Evolutionary conservation across 2,888 invertebrate species (phyloP).

Genomic region (Aromia moschata): DNA sequence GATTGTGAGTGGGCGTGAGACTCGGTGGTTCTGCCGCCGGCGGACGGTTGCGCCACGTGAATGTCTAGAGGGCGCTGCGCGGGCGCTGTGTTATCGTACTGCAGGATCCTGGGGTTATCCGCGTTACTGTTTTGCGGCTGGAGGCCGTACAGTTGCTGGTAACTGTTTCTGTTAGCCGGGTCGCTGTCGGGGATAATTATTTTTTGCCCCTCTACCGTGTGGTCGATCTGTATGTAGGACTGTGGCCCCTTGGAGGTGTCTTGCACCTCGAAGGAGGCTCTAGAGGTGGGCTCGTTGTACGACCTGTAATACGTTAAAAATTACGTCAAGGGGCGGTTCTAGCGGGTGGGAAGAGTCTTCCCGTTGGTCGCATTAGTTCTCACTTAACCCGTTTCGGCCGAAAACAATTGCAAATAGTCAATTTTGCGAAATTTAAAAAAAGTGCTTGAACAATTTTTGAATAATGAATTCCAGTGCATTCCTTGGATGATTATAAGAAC

Average conservation of each 20-base stretch:
- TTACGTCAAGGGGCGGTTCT: too few relatives aligned
- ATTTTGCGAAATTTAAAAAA: too few relatives aligned
- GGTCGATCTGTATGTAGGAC: constrained; percentile 52
- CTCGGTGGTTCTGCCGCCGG: constrained; percentile 20
- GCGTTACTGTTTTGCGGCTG: constrained; percentile 9
- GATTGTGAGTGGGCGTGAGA: constrained; percentile 42
- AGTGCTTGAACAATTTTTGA: too few relatives aligned
- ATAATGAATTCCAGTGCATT: too few relatives aligned
- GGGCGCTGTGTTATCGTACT: constrained; percentile 40
- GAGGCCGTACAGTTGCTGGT: constrained; percentile 38
- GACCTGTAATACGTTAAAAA: constrained; percentile 25
- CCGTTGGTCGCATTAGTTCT: too few relatives aligned
- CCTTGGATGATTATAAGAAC: too few relatives aligned
- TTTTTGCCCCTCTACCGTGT: constrained; percentile 40
- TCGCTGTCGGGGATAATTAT: constrained; percentile 22
- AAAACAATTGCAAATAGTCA: too few relatives aligned
- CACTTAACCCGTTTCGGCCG: too few relatives aligned
- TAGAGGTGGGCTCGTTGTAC: constrained; percentile 33
- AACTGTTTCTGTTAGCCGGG: constrained; percentile 29
- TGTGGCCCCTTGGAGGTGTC: constrained; percentile 40
- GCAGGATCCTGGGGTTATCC: constrained; percentile 23
- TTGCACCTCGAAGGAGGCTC: constrained; percentile 16
- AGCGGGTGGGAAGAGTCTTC: too few relatives aligned
- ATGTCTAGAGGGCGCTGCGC: constrained; percentile 44
- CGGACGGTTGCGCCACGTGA: constrained; percentile 45